Conservation (phyloP, 2,888 invertebrate species). For the Syrista parreyssii region DNA sequence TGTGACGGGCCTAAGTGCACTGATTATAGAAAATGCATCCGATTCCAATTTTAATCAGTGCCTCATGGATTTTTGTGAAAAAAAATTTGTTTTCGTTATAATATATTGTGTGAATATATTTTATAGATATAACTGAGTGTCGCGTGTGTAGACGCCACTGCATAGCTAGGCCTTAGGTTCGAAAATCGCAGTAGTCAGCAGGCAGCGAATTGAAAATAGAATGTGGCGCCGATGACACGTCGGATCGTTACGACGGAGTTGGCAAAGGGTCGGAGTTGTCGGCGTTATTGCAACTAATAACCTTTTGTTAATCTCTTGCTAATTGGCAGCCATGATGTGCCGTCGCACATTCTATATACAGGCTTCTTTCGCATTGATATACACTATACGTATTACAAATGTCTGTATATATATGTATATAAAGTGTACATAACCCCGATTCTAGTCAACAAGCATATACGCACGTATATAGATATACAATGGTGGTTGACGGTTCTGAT, state of each 20-base stretch:
- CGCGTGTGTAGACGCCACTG: background rate
- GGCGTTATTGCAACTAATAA: constrained; percentile 32
- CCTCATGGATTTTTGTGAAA: background rate
- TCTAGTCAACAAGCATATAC: no score
- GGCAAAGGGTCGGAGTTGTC: constrained; percentile 27
- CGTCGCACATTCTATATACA: no score
- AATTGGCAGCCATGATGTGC: constrained; percentile 27
- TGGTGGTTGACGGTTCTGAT: background rate
- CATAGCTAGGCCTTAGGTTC: background rate
- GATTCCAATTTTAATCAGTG: background rate
- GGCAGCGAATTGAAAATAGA: no score
- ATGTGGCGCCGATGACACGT: no score
- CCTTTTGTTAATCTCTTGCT: constrained; percentile 40
- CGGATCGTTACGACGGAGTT: background rate
- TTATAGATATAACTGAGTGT: background rate
- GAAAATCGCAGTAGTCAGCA: background rate
- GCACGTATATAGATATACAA: background rate
- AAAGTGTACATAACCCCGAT: background rate
- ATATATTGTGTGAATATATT: background rate
- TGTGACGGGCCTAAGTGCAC: background rate
- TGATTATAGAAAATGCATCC: background rate
- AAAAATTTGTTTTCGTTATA: no score
- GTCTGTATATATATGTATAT: background rate
- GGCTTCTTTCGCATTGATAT: no score
- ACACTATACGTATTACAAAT: background rate